phyloP scores from a whole-genome alignment of 2,888 invertebrate genomes.

The Pristionchus maxplancki region DNA sequence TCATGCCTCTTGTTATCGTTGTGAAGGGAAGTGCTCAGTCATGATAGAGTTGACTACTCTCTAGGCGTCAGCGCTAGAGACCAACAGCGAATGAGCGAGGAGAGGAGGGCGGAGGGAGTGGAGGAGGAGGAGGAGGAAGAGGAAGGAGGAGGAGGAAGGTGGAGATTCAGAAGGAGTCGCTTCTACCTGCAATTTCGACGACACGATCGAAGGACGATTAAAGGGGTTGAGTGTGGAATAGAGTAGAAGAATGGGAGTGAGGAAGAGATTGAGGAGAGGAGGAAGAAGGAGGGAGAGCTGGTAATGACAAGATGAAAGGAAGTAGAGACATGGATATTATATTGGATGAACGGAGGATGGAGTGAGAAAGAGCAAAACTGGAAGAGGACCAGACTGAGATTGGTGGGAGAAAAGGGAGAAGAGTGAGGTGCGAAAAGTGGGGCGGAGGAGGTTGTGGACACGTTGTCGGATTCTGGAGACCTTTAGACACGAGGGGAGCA shows the following conservation, averaged over 20 bases:
- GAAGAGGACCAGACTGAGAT: neutral
- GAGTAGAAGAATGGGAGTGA: conserved; percentile 38
- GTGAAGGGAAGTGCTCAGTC: neutral
- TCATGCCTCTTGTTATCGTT: conserved; percentile 8
- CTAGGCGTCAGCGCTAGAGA: neutral
- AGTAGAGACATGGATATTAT: conserved; percentile 23
- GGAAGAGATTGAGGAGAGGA: conserved; percentile 34
- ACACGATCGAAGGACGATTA: conserved; percentile 25
- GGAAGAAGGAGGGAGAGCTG: neutral
- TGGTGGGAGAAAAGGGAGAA: neutral
- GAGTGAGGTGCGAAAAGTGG: conserved; percentile 16
- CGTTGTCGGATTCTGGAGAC: neutral
- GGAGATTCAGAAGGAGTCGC: neutral
- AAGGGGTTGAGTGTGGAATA: neutral
- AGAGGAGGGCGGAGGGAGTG: neutral
- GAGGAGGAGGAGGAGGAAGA: neutral
- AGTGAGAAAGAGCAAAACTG: neutral
- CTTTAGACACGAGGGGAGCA: neutral
- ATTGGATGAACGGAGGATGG: neutral
- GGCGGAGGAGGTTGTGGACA: neutral
- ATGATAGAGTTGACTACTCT: conserved; percentile 34
- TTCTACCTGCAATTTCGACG: conserved; percentile 37
- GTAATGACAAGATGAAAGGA: conserved; percentile 30
- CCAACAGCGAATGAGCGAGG: conserved; percentile 17
- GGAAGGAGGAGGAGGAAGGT: neutral